Base-by-base conservation (phyloP, 2,113 vertebrate species). In the Phrynosoma platyrhinos region DNA sequence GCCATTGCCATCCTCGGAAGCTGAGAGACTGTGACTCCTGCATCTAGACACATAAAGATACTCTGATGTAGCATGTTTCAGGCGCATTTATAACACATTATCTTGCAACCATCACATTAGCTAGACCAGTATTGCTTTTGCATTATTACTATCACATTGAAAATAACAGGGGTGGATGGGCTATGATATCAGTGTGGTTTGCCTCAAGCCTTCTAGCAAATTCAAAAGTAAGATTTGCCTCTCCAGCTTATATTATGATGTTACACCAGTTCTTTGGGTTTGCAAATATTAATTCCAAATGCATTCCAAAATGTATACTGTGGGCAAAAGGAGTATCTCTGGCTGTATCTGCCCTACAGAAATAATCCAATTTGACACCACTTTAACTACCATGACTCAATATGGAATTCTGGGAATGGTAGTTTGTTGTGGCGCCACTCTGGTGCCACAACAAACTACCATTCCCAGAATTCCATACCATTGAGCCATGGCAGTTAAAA, bases 121-220 rank as follows among this genome's bases (percentile, higher is more conserved):
- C 10, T 21, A 20, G n/a, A 9, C 74, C 55, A 5, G 53, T 40
- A 71, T 74, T 16, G 20, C n/a, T 58, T 21, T 42, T 55, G 30
- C 55, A 5, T 32, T 58, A 71, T 58, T 16, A 32, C 52, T 58
- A 12, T 42, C 32, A 64, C 25, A 47, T 76, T 76, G 30, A 53
- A 75, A 18, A 27, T 9, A 20, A 32, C 23, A 81, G 21, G 32
- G 30, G 23, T 76, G 83, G 5, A 77, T 68, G 72, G 0, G 0
- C 69, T 69, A 79, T 68, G 72, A 83, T 62, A 62, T 85, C 52
- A 55, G 6, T 5, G 62, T 52, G 1, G 30, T 55, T 47, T 78
- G 58, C 16, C 30, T 23, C 27, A 68, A 30, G 42, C 20, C 42
- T 68, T 69, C 58, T 9, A 68, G 40, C 68, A 16, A 71, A 64